A percentile compares a stretch with the other conserved stretches of the same genome.
Conservation (phyloP, 2,113 vertebrate genomes). For the Scolopax mira region DNA sequence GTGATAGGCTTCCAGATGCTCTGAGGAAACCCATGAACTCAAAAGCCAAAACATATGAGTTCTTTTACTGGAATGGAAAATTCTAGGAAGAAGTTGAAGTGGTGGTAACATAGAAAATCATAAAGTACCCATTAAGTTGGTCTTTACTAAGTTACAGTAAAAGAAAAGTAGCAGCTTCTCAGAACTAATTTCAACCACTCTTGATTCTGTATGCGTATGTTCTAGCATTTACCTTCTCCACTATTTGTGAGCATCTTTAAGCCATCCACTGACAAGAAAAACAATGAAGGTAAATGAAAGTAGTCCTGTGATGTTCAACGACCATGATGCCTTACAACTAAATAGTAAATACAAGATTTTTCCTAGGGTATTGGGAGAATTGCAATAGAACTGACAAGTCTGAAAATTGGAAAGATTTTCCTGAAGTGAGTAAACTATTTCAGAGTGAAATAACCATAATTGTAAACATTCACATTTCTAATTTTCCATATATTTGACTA, state of each 20-base stretch:
- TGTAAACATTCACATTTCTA: background rate
- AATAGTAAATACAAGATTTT: background rate
- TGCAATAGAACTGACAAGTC: background rate
- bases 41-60: background rate
- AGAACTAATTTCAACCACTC: background rate
- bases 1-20: background rate
- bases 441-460: background rate
- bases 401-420: background rate
- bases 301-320: background rate
- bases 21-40: background rate
- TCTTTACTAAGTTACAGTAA: background rate
- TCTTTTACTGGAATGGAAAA: background rate
- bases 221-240: background rate
- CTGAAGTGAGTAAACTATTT: background rate
- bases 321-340: background rate
- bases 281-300: background rate
- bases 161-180: background rate
- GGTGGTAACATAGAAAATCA: background rate
- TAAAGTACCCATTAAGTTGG: background rate
- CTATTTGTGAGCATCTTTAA: background rate
- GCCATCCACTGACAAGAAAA: background rate
- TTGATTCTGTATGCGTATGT: background rate
- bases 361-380: background rate
- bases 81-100: background rate
- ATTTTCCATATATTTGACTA: background rate